Evolutionary conservation across 2,888 invertebrate genomes (phyloP).

Genomic region (Tigriopus californicus): DNA sequence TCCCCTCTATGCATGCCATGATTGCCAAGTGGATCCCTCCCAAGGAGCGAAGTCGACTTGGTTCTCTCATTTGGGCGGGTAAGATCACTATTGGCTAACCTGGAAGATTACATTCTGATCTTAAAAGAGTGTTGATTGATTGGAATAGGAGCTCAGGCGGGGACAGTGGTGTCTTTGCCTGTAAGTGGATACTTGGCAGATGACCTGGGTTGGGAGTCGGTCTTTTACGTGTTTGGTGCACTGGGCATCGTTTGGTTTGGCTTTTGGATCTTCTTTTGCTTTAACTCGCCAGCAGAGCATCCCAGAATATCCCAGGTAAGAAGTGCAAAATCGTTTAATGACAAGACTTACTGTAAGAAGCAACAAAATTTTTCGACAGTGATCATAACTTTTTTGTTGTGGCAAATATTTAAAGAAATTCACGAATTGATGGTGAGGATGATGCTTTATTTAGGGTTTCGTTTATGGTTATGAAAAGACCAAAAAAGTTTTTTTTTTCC

Average conservation of each 20-base stretch:
- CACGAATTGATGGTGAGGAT: no score
- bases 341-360: no score
- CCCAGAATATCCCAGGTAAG: slow-evolving; percentile 17
- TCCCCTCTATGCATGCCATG: slow-evolving; percentile 85
- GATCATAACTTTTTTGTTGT: no score
- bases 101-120: slow-evolving; percentile 20
- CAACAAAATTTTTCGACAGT: no score
- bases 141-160: slow-evolving; percentile 62
- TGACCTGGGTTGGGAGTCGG: slow-evolving; percentile 28
- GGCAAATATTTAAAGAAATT: no score
- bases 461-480: no score
- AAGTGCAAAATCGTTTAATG: no score
- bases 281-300: slow-evolving; percentile 23
- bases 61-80: slow-evolving; percentile 67
- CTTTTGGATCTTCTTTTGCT: slow-evolving; percentile 38
- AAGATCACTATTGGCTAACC: background rate
- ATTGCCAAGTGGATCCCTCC: slow-evolving; percentile 84
- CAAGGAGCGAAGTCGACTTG: slow-evolving; percentile 69
- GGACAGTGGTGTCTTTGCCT: slow-evolving; percentile 68
- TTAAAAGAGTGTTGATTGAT: background rate
- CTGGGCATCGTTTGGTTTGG: slow-evolving; percentile 26
- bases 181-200: slow-evolving; percentile 50
- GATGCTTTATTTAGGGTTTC: no score
- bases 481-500: no score
- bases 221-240: slow-evolving; percentile 26